Base-by-base conservation (phyloP, 2,888 invertebrate genomes). In the Pseudococcus longispinus region DNA sequence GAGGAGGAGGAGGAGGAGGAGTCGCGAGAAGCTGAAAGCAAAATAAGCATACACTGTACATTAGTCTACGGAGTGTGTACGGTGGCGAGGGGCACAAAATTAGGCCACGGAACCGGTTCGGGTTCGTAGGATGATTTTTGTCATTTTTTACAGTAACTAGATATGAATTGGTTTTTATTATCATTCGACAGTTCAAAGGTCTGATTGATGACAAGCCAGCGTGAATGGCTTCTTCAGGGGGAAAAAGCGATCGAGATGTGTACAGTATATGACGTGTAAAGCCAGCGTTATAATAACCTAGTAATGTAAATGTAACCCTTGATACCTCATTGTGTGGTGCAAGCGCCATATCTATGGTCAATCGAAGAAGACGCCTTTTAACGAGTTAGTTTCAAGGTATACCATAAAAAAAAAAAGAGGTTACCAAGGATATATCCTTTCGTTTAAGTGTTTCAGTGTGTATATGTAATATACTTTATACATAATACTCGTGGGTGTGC, bases 21-120 rank as follows among this genome's bases (percentile, higher is more conserved):
- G 84, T 87, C 37, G 83, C 84, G 88, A 65, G 80, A 87, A 87
- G 88, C 88, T 87, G 87, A 82, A 87, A 87, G 85, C 85, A 87
- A 80, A 84, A 84, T 84, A 84, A 84, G 84, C 84, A 84, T 84
- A 84, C 74, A 86, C 86, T 86, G 80, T 86, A 86, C 86, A 87
- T 84, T 84, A 84, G 87, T 70, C 60, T 29, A 6, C 44, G 51
- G 44, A 4, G 32, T 4, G 3, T 37, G 74, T 32, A 32, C 11
- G 20, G 60, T 20, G 11, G 18, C 18, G 26, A 82, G 37, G 20
- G 5, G 26, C 4, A 82, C 42, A 44, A 82, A 44, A 44, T 15
- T 11, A 44, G 6, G 80, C 18, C 15, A 1, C 77, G 42, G 20
- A 26, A 23, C 37, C 37, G 37, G 37, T 8, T 37, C 9, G 37